A percentile compares a stretch with the other conserved stretches of the same genome.
phyloP scores from a whole-genome alignment of 2,888 invertebrate genomes.

The Patella caerulea region DNA sequence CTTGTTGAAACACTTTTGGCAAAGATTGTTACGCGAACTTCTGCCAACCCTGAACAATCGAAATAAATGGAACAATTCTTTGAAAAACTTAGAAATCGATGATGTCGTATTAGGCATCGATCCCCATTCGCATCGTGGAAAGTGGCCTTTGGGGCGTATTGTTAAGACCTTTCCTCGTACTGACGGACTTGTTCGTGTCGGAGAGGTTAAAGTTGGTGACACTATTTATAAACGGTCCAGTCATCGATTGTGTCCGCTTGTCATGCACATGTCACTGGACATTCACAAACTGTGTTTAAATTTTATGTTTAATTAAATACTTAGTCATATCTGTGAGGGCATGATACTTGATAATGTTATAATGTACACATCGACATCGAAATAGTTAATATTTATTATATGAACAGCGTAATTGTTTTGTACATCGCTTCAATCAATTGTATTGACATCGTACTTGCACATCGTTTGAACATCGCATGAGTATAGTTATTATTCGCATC shows the following conservation, averaged over 20 bases:
- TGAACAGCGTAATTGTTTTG: too few relatives aligned
- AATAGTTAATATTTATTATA: too few relatives aligned
- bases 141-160: conserved; percentile 6
- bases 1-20: conserved; percentile 4
- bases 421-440: too few relatives aligned
- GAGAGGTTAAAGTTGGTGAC: not conserved
- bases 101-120: conserved; percentile 4
- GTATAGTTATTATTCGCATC: too few relatives aligned
- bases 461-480: too few relatives aligned
- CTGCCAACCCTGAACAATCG: conserved; percentile 4
- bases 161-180: conserved; percentile 8
- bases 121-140: conserved; percentile 11
- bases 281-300: too few relatives aligned
- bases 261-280: too few relatives aligned
- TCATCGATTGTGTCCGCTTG: conserved; percentile 10
- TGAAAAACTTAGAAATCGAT: not conserved
- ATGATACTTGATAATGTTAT: too few relatives aligned
- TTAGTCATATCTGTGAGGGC: too few relatives aligned
- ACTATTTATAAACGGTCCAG: not conserved
- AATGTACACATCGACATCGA: too few relatives aligned
- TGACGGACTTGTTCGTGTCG: conserved; percentile 5
- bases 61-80: not conserved
- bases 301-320: too few relatives aligned
- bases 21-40: conserved; percentile 2
- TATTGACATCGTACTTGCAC: too few relatives aligned